Percentiles rank a stretch among this genome's conserved stretches.
These are phyloP conservation scores for Procavia capensis DNA, from an alignment of 2,113 vertebrate genomes.

Conservation along the genomic window DNA sequence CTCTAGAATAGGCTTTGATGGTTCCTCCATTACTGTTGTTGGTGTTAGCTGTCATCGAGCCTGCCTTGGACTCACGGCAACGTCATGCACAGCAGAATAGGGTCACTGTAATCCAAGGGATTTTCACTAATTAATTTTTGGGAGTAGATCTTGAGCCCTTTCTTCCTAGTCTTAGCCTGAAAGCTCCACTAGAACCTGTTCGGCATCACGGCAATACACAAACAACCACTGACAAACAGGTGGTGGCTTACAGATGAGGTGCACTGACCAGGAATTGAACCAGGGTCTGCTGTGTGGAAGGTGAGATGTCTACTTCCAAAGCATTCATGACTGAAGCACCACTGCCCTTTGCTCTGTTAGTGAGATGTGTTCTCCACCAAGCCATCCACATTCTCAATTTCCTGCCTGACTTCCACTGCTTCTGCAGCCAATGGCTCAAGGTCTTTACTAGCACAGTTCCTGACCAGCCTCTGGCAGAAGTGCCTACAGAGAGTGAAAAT, in stretches of 20 bases:
- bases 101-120: background rate
- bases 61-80: background rate
- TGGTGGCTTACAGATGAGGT: background rate
- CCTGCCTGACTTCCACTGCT: too few relatives aligned
- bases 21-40: background rate
- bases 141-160: background rate
- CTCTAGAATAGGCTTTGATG: background rate
- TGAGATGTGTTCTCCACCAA: background rate
- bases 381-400: background rate
- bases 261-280: background rate
- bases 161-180: background rate
- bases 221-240: background rate
- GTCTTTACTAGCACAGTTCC: background rate
- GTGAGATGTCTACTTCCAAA: background rate
- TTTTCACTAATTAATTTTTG: background rate
- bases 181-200: background rate
- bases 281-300: background rate
- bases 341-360: background rate
- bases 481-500: background rate
- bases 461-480: background rate
- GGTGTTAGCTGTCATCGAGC: background rate
- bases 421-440: background rate
- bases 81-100: background rate
- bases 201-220: background rate
- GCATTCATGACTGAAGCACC: background rate